Base-by-base conservation (phyloP, 2,888 invertebrate genomes). In the Sericinus montela region DNA sequence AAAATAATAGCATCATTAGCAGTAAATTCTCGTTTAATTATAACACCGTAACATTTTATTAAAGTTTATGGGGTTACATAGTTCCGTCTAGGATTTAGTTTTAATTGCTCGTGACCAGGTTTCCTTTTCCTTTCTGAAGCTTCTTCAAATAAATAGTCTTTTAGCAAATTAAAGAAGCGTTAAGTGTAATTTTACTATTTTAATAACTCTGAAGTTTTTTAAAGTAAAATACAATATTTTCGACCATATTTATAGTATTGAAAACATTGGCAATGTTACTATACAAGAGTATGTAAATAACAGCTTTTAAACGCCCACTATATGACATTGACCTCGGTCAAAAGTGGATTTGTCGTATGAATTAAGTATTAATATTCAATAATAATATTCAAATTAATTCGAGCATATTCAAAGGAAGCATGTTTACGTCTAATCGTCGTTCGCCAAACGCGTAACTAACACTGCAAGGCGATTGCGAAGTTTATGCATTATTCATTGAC, bases 401-500 rank as follows among this genome's bases (percentile, higher is more conserved):
- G 54, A 42, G 56, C 32, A 30, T 41, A 32, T 16, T 30, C 14
- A 38, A 45, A 43, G 28, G 44, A 29, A 32, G 54, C 55, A 50
- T 53, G 57, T 56, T 57, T 54, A 54, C 42, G 37, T 51, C 53
- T 46, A 36, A 46, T 51, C 43, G 51, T 56, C 44, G 53, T 52
- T 42, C 49, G 52, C 47, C 53, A 45, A 55, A 48, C 52, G 59
- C 48, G 48, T 45, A 54, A 43, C 58, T 51, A 46, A 53, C 53
- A 51, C 48, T 36, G 54, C 52, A 51, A 52, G 51, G 48, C 50
- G 52, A 45, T 50, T 48, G 51, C 16, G 50, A 23, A 35, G 23
- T 10, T 48, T 64, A 73, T 77, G 62, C 72, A 78, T 80, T 68
- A 80, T 80, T 76, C 78, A 80, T 75, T 69, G 75, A 70, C 65